A percentile compares a stretch with the other conserved stretches of the same genome.
phyloP scores from a whole-genome alignment of 2,113 vertebrate species.

The Micronycteris hirsuta region DNA sequence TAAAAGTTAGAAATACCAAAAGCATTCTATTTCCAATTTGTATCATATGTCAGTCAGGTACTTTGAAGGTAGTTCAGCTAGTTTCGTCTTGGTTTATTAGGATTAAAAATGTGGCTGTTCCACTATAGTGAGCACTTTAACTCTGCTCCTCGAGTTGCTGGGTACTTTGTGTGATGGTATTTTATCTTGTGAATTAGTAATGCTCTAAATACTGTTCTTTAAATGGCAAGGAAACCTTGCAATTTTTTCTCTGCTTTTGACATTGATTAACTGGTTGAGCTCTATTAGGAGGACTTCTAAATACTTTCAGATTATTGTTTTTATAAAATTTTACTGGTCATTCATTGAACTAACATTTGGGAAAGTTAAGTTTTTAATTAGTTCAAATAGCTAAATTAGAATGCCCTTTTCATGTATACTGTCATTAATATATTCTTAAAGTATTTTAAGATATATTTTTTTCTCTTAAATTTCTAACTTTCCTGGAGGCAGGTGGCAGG shows the following conservation, averaged over 20 bases:
- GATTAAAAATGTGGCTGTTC: neutral
- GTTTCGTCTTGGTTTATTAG: neutral
- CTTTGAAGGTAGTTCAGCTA: neutral
- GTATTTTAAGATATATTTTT: neutral
- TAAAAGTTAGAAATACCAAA: too few species aligned
- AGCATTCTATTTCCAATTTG: neutral
- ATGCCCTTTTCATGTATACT: neutral
- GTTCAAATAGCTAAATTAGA: neutral
- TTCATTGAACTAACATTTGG: slow-evolving; percentile 4
- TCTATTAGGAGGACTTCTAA: neutral
- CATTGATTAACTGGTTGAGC: neutral
- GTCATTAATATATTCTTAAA: neutral
- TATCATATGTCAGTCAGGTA: neutral
- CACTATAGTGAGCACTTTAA: neutral
- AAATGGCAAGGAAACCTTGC: neutral
- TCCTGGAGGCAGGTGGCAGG: neutral
- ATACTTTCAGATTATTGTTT: neutral
- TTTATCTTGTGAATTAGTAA: neutral
- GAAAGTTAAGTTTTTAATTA: slow-evolving; percentile 27
- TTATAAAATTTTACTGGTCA: slow-evolving; percentile 3
- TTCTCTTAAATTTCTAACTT: neutral
- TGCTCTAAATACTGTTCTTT: neutral
- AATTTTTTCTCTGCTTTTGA: neutral
- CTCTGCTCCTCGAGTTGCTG: neutral
- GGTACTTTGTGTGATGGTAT: neutral